Percentiles rank a stretch among this genome's conserved stretches.
These are phyloP conservation scores for Vesta saturnalis DNA, from an alignment of 2,888 invertebrate species.

Conservation along the genomic window DNA sequence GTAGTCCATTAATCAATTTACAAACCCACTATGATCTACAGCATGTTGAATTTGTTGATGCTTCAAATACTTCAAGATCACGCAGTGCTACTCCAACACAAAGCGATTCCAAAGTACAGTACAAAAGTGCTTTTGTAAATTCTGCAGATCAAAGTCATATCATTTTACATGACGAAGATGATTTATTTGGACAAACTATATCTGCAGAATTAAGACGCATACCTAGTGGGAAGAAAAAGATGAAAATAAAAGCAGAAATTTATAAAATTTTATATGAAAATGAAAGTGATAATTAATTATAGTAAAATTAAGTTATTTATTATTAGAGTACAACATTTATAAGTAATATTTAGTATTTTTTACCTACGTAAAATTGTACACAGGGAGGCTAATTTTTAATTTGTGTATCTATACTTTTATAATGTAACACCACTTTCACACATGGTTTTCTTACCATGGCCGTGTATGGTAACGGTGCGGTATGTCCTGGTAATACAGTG, in stretches of 20 bases:
- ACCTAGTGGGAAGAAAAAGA: constrained; percentile 44
- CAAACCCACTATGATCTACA: constrained; percentile 22
- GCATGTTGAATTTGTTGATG: constrained; percentile 42
- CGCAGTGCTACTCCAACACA: constrained; percentile 9
- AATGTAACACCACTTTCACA: too few species aligned
- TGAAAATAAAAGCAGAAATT: constrained; percentile 48
- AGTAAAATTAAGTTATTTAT: too few species aligned
- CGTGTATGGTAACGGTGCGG: too few species aligned
- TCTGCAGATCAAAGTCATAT: constrained; percentile 11
- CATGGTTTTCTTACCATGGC: too few species aligned
- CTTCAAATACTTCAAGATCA: constrained; percentile 22
- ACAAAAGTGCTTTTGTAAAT: constrained; percentile 8
- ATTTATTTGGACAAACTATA: constrained; percentile 47
- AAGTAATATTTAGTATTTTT: too few species aligned
- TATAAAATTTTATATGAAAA: constrained; percentile 45
- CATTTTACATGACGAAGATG: constrained; percentile 42
- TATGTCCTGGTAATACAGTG: too few species aligned
- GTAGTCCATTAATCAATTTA: background rate
- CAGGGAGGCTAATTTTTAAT: too few species aligned
- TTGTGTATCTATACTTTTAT: too few species aligned
- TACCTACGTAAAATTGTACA: too few species aligned
- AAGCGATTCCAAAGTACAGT: constrained; percentile 12
- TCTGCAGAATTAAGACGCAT: constrained; percentile 46
- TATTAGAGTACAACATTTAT: too few species aligned
- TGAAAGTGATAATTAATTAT: constrained; percentile 22